Conservation (phyloP, 2,113 vertebrate species). For the Dasyurus viverrinus region DNA sequence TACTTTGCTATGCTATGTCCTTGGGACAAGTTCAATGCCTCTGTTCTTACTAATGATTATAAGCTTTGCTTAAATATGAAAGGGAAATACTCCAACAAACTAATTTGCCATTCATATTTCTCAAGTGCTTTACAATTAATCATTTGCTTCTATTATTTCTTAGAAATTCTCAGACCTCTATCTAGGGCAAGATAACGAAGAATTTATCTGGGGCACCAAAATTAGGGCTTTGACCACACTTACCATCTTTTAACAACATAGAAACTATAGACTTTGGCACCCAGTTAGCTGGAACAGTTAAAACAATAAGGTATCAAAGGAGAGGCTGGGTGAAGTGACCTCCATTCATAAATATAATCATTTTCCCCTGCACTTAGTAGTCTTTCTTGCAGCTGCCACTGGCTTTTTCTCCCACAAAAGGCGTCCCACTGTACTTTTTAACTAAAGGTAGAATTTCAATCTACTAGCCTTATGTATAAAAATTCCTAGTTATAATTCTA, state of each 20-base stretch:
- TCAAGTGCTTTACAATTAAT: neutral
- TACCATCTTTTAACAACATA: neutral
- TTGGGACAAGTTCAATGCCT: neutral
- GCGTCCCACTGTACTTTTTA: neutral
- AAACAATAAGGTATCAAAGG: neutral
- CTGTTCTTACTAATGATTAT: neutral
- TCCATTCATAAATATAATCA: neutral
- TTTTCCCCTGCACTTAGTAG: neutral
- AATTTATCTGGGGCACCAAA: neutral
- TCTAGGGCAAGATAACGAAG: neutral
- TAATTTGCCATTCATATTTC: neutral
- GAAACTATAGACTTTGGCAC: neutral
- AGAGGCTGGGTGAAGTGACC: neutral
- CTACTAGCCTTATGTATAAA: neutral
- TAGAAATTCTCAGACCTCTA: neutral
- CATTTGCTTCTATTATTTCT: neutral
- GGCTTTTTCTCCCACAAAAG: neutral
- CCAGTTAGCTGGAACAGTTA: neutral
- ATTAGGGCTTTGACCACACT: neutral
- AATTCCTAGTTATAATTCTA: neutral
- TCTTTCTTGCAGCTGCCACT: neutral
- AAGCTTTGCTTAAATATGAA: neutral
- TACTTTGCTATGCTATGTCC: neutral
- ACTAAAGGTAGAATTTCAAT: neutral
- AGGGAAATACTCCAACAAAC: neutral